Evolutionary conservation across 2,797 vertebrate species (phyloP).

Genomic region (Gorsachius magnificus): DNA sequence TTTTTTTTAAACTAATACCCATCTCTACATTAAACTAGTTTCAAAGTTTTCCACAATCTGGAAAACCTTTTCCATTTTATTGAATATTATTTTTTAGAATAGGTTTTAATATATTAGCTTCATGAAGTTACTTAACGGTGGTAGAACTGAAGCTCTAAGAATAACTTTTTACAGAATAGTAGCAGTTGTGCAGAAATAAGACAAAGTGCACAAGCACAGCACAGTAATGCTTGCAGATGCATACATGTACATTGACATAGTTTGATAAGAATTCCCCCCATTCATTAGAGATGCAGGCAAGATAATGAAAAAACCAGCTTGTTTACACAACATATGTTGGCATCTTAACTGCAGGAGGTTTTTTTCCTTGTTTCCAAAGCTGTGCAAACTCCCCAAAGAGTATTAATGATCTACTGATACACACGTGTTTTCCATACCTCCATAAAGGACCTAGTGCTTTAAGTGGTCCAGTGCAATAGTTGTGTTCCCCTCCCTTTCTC

Average conservation of each 20-base stretch:
- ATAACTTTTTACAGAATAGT: not conserved
- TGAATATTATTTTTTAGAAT: not conserved
- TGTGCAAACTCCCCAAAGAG: not conserved
- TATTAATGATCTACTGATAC: not conserved
- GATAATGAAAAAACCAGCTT: not conserved
- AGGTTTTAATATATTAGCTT: not conserved
- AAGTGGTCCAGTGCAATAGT: not conserved
- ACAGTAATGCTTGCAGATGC: not conserved
- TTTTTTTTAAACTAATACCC: not conserved
- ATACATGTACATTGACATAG: not conserved
- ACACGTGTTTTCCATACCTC: not conserved
- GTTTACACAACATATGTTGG: not conserved
- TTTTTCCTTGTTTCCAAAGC: not conserved
- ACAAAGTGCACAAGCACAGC: fast-evolving
- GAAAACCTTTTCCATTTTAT: not conserved
- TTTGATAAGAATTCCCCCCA: not conserved
- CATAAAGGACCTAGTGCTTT: not conserved
- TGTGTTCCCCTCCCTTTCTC: not conserved
- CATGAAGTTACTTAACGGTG: not conserved
- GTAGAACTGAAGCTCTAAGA: not conserved
- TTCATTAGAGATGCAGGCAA: not conserved
- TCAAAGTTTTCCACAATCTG: not conserved
- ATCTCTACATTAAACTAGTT: not conserved
- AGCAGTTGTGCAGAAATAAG: not conserved
- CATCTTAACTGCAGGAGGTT: not conserved